These are phyloP conservation scores for Nematopogon swammerdamellus DNA, from an alignment of 2,888 invertebrate species.

Conservation along the genomic window DNA sequence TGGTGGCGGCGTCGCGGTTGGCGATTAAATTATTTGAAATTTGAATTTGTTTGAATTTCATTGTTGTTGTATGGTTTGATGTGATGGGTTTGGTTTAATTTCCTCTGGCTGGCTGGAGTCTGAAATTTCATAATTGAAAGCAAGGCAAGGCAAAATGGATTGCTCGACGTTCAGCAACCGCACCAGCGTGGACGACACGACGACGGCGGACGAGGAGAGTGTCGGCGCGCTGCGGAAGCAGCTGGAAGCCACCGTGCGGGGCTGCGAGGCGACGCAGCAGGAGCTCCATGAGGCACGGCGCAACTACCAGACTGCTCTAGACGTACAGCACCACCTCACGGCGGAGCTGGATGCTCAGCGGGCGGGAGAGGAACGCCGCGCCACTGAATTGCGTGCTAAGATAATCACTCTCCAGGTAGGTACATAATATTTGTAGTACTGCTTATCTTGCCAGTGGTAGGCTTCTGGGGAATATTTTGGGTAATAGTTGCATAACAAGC, in stretches of 20 bases:
- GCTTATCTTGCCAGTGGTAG: no score
- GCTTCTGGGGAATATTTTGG: no score
- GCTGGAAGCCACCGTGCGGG: constrained; percentile 30
- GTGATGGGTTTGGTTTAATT: no score
- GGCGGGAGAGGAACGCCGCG: constrained; percentile 29
- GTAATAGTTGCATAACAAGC: no score
- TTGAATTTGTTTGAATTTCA: not conserved
- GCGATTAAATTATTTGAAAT: no score
- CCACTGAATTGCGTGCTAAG: constrained; percentile 20
- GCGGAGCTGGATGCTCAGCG: constrained; percentile 40
- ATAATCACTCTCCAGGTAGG: not conserved
- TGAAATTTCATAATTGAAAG: no score
- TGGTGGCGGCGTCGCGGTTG: no score
- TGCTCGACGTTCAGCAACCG: constrained; percentile 45
- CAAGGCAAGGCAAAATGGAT: constrained; percentile 28
- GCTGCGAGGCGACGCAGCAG: constrained; percentile 38
- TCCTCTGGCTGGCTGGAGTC: no score
- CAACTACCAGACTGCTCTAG: constrained; percentile 40
- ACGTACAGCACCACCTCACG: constrained; percentile 39
- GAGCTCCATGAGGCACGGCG: constrained; percentile 40
- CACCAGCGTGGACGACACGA: constrained; percentile 29
- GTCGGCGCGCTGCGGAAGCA: constrained; percentile 40
- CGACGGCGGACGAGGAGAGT: constrained; percentile 35
- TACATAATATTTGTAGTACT: no score
- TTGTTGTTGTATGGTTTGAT: not conserved